Evolutionary conservation across 2,888 invertebrate genomes (phyloP).

Genomic region (Drosophila vallismaia): DNA sequence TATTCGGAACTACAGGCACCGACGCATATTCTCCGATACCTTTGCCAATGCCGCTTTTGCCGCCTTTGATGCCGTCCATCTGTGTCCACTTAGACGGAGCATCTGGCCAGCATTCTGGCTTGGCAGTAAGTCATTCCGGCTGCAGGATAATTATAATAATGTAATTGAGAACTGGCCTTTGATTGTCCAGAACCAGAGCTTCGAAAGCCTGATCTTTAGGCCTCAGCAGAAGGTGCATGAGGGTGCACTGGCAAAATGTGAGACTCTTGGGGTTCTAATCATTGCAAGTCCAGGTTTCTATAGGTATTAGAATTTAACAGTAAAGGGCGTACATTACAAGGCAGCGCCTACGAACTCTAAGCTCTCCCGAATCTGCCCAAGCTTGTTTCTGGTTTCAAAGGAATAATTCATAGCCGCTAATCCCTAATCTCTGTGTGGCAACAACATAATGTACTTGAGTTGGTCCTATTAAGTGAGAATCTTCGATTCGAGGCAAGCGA

Average conservation of each 20-base stretch:
- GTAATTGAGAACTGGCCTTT: conserved; percentile 13
- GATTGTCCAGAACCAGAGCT: background rate
- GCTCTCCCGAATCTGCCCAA: no score
- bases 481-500: conserved; percentile 7
- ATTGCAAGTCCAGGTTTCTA: no score
- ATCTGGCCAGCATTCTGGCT: conserved; percentile 2
- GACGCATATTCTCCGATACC: conserved; percentile 16
- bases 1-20: background rate
- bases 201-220: background rate
- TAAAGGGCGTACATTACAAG: background rate
- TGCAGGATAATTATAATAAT: conserved; percentile 44
- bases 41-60: no score
- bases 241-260: background rate
- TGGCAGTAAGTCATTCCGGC: conserved; percentile 8
- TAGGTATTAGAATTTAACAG: no score
- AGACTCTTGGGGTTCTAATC: background rate
- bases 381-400: no score
- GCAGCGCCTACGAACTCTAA: no score
- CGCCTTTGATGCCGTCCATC: conserved; percentile 25
- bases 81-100: conserved; percentile 18
- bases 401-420: background rate
- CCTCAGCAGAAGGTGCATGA: background rate
- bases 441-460: background rate
- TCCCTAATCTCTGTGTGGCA: background rate
- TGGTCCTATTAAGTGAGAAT: background rate